A percentile compares a stretch with the other conserved stretches of the same genome.
Evolutionary conservation across 2,888 invertebrate species (phyloP).

Genomic region (Biston betularia): DNA sequence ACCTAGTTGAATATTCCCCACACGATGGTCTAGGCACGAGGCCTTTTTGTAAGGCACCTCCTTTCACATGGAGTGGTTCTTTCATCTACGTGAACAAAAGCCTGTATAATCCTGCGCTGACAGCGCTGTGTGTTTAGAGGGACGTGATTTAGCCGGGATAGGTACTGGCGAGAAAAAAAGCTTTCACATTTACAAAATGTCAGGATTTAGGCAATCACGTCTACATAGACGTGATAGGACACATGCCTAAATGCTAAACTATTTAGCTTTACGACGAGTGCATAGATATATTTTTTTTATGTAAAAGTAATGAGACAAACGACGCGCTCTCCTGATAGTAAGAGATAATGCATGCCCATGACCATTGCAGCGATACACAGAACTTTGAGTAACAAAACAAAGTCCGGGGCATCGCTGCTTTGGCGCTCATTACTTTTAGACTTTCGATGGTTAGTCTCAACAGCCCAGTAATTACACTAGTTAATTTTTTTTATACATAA

Average conservation of each 20-base stretch:
- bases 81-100: constrained; percentile 52
- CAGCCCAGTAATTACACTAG: too few species aligned
- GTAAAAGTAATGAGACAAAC: too few species aligned
- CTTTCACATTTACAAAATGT: constrained; percentile 2
- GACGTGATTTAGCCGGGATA: constrained; percentile 35
- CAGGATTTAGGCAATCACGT: neutral
- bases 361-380: too few species aligned
- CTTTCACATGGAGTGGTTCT: constrained; percentile 46
- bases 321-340: too few species aligned
- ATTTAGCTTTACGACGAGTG: too few species aligned
- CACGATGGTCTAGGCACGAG: constrained; percentile 40
- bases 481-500: too few species aligned
- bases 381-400: too few species aligned
- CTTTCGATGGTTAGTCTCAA: too few species aligned
- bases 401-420: too few species aligned
- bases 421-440: too few species aligned
- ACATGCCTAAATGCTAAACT: neutral
- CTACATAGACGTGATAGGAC: neutral
- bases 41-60: constrained; percentile 43
- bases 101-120: constrained; percentile 48
- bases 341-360: too few species aligned
- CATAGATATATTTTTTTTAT: too few species aligned
- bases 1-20: constrained; percentile 45
- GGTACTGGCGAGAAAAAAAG: constrained; percentile 19
- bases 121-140: constrained; percentile 42